These are phyloP conservation scores for Rhogogaster chlorosoma DNA, from an alignment of 2,888 invertebrate species.

Conservation along the genomic window DNA sequence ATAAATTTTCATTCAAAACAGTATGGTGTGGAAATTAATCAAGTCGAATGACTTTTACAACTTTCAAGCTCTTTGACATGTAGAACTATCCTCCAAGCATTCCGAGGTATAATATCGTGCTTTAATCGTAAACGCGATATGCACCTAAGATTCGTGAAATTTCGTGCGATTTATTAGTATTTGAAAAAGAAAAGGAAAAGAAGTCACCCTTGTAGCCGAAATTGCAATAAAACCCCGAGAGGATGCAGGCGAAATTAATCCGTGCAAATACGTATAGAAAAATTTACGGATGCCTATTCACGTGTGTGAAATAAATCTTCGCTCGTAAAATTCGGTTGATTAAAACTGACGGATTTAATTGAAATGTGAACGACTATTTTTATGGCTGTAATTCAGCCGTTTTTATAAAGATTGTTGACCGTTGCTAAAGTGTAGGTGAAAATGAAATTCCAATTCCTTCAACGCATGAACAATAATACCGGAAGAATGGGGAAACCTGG, in stretches of 20 bases:
- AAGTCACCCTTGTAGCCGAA: not conserved
- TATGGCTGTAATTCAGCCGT: not conserved
- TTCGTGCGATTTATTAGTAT: not conserved
- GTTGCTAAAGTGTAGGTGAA: not conserved
- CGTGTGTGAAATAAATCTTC: not conserved
- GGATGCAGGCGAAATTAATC: not conserved
- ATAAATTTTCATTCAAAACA: not conserved
- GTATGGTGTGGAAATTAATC: not conserved
- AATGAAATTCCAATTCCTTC: not conserved
- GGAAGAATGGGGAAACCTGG: not conserved
- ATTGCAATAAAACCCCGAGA: not conserved
- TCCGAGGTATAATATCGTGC: not conserved
- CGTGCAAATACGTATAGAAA: slow-evolving; percentile 13
- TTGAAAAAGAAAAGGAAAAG: not conserved
- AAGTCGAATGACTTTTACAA: not conserved
- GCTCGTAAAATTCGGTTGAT: slow-evolving; percentile 39
- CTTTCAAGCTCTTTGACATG: not conserved
- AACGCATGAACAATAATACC: not conserved
- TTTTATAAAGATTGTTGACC: not conserved
- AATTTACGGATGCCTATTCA: not conserved
- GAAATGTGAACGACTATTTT: not conserved
- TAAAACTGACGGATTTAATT: slow-evolving; percentile 26
- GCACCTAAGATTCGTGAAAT: not conserved
- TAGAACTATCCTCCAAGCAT: not conserved
- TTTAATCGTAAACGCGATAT: not conserved